Evolutionary conservation across 2,888 invertebrate species (phyloP), one percentile per base, ranked within the genome.

Genomic region (Stenolophus ochropezus): DNA sequence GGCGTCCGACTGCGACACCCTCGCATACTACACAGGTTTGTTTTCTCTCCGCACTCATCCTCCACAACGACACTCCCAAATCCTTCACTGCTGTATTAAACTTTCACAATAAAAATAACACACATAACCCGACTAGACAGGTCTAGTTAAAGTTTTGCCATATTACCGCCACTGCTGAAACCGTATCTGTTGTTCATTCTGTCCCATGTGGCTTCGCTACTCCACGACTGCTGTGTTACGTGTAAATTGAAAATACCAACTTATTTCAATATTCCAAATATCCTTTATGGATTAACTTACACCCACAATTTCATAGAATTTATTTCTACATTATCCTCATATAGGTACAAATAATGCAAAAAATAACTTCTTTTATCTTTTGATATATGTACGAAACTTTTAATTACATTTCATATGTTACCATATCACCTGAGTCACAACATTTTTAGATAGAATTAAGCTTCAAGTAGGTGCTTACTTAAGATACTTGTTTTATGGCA

Each of bases 91-190:
- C 18, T 33, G 69, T 18, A 69, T 69, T 69, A 33, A 42, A 69
- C 69, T 69, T 69, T 27, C 16, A 69, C 69, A 69, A 69, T 69
- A 69, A 69, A 69, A 69, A 69, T 69, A 69, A 69, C 20, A 47
- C n/a, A 47, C 18, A 69, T 65, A 27, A 65, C 65, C 11, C 69
- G 21, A 33, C 11, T 11, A 33, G 69, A 69, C 69, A 69, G 69
- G 42, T 69, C 42, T 69, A 42, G 69, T 69, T 65, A 69, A 69
- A 69, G 18, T 69, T 69, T 69, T 69, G 69, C 42, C 27, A 69
- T 69, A 69, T 69, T 69, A 69, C 42, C 16, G 21, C 18, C 42
- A n/a, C 5, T 11, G 20, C 14, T n/a, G 14, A n/a, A 11, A 18
- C 33, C 42, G 20, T 11, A 27, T 6, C 20, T 23, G 23, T n/a